Conservation (phyloP, 23 tunicate genomes). For the Trididemnum clinides region DNA sequence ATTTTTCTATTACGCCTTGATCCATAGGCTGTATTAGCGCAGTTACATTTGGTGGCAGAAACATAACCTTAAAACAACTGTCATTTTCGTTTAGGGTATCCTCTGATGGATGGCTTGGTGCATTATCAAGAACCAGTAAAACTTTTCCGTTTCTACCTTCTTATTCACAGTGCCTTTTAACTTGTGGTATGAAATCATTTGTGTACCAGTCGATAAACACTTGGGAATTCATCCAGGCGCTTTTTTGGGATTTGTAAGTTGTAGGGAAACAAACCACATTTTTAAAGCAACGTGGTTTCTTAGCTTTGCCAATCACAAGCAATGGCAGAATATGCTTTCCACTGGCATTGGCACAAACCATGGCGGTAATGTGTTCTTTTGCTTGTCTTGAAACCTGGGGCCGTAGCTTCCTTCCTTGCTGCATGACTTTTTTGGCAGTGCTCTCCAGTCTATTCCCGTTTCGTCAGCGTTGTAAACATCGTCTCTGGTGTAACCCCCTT, state of each 20-base stretch:
- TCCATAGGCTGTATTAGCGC: slow-evolving; percentile 39
- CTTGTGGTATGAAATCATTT: slow-evolving; percentile 26
- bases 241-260: slow-evolving; percentile 25
- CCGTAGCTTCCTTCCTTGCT: slow-evolving; percentile 35
- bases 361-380: slow-evolving; percentile 31
- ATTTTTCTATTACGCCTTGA: slow-evolving; percentile 22
- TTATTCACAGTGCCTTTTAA: slow-evolving; percentile 23
- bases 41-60: slow-evolving; percentile 40
- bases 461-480: slow-evolving; percentile 31
- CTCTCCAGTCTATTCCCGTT: slow-evolving; percentile 28
- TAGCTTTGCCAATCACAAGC: slow-evolving; percentile 36
- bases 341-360: slow-evolving; percentile 39
- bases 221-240: slow-evolving; percentile 39
- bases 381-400: slow-evolving; percentile 35
- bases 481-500: slow-evolving; percentile 28
- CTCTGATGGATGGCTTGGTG: slow-evolving; percentile 38
- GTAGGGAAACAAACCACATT: slow-evolving; percentile 30
- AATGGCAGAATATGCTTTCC: slow-evolving; percentile 32
- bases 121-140: slow-evolving; percentile 31
- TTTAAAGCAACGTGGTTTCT: slow-evolving; percentile 25
- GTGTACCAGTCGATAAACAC: slow-evolving; percentile 34
- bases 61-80: slow-evolving; percentile 32
- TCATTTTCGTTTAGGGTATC: slow-evolving; percentile 19
- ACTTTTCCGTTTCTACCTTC: slow-evolving; percentile 33
- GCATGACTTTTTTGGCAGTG: slow-evolving; percentile 25